Percentiles rank a stretch among this genome's conserved stretches.
phyloP scores from a whole-genome alignment of 2,888 invertebrate genomes.

The Himalopsyche japonica region DNA sequence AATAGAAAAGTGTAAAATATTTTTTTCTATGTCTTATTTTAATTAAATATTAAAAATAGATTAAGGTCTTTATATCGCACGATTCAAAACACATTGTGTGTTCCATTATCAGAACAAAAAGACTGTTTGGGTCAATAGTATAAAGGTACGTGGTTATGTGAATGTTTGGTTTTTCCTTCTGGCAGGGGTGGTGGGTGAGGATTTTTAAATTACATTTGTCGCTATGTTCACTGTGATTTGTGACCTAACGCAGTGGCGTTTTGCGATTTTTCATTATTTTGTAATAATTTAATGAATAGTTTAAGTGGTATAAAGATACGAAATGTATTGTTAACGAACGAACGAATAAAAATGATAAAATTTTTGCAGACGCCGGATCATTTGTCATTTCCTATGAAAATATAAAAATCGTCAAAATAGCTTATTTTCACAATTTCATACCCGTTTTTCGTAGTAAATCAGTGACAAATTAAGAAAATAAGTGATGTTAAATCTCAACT shows the following conservation, averaged over 20 bases:
- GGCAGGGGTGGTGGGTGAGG: constrained; percentile 6
- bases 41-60: no score
- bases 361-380: no score
- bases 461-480: no score
- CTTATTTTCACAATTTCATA: background rate
- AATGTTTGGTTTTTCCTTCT: background rate
- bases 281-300: background rate
- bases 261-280: background rate
- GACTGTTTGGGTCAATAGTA: background rate
- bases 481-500: no score
- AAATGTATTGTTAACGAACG: no score
- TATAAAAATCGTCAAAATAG: no score
- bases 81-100: background rate
- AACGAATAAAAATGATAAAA: no score
- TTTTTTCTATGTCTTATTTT: no score
- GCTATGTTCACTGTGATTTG: constrained; percentile 39
- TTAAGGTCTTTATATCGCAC: no score
- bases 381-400: no score
- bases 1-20: no score
- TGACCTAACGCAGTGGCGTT: constrained; percentile 20
- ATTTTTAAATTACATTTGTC: constrained; percentile 41
- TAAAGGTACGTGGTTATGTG: background rate
- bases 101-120: background rate
- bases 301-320: no score
- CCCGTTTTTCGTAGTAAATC: background rate